These are phyloP conservation scores for Orbicella faveolata DNA, from an alignment of 64 coral and sea anemone species.

Conservation along the genomic window DNA sequence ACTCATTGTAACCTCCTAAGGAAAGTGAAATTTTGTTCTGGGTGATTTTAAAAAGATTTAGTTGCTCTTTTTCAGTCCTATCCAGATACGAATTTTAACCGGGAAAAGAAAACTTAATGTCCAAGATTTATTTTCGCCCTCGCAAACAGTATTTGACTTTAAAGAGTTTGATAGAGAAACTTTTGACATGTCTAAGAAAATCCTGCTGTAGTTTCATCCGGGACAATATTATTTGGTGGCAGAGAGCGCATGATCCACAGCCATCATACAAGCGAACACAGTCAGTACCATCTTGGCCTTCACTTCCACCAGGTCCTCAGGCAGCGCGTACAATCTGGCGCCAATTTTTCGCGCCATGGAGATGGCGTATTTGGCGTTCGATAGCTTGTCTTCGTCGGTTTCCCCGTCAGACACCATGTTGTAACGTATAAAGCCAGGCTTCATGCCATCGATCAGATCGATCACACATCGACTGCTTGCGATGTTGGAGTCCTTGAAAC, in stretches of 20 bases:
- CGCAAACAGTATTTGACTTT: no score
- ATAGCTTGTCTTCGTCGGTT: constrained; percentile 55
- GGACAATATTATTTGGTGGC: background rate
- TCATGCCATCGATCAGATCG: constrained; percentile 90
- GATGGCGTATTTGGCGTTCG: constrained; percentile 94
- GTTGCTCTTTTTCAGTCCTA: no score
- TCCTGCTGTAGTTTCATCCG: background rate
- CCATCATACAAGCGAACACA: constrained; percentile 95
- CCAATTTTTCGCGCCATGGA: constrained; percentile 95
- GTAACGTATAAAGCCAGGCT: constrained; percentile 79
- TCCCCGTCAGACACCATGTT: constrained; percentile 20
- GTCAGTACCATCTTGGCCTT: constrained; percentile 97
- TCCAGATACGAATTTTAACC: no score
- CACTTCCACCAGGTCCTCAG: constrained; percentile 90
- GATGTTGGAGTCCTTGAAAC: constrained; percentile 86
- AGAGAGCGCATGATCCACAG: constrained; percentile 32
- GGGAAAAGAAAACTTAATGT: no score
- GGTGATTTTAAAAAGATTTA: no score
- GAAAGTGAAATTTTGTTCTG: no score
- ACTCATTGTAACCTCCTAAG: no score
- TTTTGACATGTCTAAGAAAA: no score
- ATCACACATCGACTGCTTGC: constrained; percentile 58
- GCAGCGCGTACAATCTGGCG: constrained; percentile 82
- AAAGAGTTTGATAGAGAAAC: no score
- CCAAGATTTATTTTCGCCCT: no score